These are phyloP conservation scores for Tanytarsus gracilentus DNA, from an alignment of 2,888 invertebrate species.

Conservation along the genomic window DNA sequence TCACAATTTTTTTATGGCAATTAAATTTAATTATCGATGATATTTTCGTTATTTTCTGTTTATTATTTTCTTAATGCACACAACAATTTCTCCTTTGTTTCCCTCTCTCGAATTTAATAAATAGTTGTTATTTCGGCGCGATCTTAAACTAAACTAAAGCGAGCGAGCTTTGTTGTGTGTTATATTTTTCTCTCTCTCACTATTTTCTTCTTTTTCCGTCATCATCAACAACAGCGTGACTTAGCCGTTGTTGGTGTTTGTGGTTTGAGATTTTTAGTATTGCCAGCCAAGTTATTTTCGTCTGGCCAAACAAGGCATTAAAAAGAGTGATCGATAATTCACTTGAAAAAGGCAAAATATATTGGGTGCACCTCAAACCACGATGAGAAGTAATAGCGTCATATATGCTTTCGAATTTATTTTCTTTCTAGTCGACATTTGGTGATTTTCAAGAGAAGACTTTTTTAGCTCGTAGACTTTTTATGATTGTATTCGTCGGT, in stretches of 20 bases:
- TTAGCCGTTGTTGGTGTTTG: slow-evolving; percentile 3
- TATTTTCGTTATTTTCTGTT: background rate
- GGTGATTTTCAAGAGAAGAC: too few relatives aligned
- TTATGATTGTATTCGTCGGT: too few relatives aligned
- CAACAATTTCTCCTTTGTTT: background rate
- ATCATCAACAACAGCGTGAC: too few relatives aligned
- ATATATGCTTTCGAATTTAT: too few relatives aligned
- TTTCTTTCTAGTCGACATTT: too few relatives aligned
- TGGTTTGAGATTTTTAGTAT: background rate
- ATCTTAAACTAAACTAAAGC: slow-evolving; percentile 27
- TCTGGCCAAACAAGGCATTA: too few relatives aligned
- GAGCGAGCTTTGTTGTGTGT: slow-evolving; percentile 21
- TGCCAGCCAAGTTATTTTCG: too few relatives aligned
- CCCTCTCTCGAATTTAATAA: background rate
- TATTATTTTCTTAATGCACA: background rate
- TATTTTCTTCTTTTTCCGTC: slow-evolving; percentile 11
- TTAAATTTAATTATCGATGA: background rate
- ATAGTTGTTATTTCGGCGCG: slow-evolving; percentile 21
- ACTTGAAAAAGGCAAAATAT: too few relatives aligned
- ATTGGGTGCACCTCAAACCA: too few relatives aligned
- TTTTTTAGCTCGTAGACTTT: too few relatives aligned
- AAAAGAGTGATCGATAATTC: too few relatives aligned
- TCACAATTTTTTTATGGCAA: background rate
- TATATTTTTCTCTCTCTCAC: background rate
- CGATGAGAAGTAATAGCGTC: too few relatives aligned